Conservation (phyloP, 2,113 vertebrate species). For the Ochotona princeps region DNA sequence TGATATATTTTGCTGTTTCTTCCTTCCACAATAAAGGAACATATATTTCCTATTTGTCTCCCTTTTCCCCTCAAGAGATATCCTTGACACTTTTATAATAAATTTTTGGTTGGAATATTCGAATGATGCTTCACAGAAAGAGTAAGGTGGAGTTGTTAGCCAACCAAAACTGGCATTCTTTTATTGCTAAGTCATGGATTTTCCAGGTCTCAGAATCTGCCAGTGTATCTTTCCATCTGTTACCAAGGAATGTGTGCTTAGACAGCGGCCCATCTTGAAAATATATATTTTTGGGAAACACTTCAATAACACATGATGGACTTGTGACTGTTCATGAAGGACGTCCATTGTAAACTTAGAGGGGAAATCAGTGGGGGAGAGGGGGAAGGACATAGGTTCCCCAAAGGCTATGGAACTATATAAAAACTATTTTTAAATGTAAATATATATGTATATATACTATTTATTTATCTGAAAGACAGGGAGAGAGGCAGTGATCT, state of each 20-base stretch:
- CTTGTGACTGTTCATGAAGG: no score
- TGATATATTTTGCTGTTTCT: background rate
- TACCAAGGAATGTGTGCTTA: background rate
- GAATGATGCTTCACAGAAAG: slow-evolving; percentile 4
- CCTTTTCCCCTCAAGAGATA: background rate
- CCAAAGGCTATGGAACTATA: no score
- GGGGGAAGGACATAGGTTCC: no score
- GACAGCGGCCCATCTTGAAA: background rate
- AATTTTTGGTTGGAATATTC: background rate
- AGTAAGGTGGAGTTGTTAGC: background rate
- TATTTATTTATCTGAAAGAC: no score
- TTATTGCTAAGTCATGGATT: background rate
- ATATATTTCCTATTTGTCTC: background rate
- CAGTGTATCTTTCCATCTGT: background rate
- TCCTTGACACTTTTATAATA: slow-evolving; percentile 9
- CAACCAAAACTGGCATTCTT: background rate
- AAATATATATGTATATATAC: no score
- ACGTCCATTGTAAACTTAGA: no score
- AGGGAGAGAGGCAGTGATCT: no score
- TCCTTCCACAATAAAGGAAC: background rate
- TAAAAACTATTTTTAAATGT: no score
- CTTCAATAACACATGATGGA: no score
- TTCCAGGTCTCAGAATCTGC: background rate
- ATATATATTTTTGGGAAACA: no score
- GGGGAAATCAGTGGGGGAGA: no score